Evolutionary conservation across 2,113 vertebrate genomes (phyloP).

Genomic region (Promerops cafer): DNA sequence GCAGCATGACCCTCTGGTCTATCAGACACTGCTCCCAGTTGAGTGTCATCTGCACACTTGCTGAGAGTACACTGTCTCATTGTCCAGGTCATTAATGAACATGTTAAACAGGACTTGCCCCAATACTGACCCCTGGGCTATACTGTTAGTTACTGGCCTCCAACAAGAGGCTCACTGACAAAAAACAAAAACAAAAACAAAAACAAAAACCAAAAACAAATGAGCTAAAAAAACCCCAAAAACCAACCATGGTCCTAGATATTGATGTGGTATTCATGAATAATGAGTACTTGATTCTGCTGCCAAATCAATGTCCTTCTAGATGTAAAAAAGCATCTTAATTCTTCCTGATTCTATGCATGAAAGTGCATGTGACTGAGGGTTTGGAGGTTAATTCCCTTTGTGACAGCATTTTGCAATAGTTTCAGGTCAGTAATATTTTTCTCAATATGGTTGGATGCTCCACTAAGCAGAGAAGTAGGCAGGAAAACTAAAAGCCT

Average conservation of each 20-base stretch:
- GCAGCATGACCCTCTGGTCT: not conserved
- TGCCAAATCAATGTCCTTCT: not conserved
- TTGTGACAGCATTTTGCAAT: not conserved
- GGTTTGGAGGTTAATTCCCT: not conserved
- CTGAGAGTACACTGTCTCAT: not conserved
- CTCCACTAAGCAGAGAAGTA: not conserved
- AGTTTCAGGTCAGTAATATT: not conserved
- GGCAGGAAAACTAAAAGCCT: not conserved
- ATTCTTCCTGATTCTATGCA: not conserved
- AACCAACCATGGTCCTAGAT: rapidly evolving
- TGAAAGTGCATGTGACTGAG: not conserved
- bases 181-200: not conserved
- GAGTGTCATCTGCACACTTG: not conserved
- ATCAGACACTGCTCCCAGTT: not conserved
- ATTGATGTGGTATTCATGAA: not conserved
- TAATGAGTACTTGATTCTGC: not conserved
- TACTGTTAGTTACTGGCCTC: not conserved
- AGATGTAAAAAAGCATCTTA: not conserved
- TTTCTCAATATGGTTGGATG: not conserved
- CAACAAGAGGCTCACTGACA: not conserved
- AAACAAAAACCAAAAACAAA: not conserved
- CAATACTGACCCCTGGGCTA: not conserved
- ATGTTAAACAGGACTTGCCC: not conserved
- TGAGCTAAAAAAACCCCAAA: rapidly evolving
- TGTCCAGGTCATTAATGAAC: not conserved